phyloP scores from a whole-genome alignment of 2,888 invertebrate species.

The Drosophila lutescens region DNA sequence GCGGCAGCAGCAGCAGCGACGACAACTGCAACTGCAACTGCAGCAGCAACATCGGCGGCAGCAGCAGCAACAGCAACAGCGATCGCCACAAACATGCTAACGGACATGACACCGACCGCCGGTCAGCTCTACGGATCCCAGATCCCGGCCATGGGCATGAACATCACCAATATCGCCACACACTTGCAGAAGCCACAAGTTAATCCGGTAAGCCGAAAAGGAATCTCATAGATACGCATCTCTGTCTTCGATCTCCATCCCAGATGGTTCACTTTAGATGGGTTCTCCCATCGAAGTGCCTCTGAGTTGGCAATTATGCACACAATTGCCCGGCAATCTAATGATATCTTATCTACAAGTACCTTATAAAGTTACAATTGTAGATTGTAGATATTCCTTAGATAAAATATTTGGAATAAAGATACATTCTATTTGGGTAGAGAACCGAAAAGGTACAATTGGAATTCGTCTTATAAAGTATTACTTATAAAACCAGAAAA shows the following conservation, averaged over 20 bases:
- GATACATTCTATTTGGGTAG: too few species aligned
- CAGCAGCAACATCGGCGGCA: slow-evolving; percentile 12
- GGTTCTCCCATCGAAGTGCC: not conserved
- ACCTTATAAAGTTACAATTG: not conserved
- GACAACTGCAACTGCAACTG: slow-evolving; percentile 17
- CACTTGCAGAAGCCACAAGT: slow-evolving; percentile 85
- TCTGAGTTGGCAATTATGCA: slow-evolving; percentile 1
- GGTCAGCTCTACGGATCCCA: slow-evolving; percentile 87
- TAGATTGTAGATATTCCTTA: too few species aligned
- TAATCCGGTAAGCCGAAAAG: slow-evolving; percentile 83
- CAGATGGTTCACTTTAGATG: not conserved
- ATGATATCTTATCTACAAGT: not conserved
- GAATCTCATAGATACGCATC: not conserved
- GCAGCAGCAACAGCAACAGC: slow-evolving; percentile 33
- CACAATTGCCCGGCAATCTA: not conserved
- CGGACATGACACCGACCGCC: slow-evolving; percentile 87
- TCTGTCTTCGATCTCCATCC: not conserved
- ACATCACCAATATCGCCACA: slow-evolving; percentile 85
- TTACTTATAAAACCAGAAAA: too few species aligned
- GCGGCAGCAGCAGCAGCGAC: slow-evolving; percentile 42
- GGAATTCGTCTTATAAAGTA: too few species aligned
- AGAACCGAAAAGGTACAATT: too few species aligned
- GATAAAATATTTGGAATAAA: too few species aligned
- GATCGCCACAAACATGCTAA: slow-evolving; percentile 84
- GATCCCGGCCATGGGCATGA: slow-evolving; percentile 87